Evolutionary conservation across 1,140 invertebrate genomes (phyloP).

Genomic region (Kradibia gibbosae): DNA sequence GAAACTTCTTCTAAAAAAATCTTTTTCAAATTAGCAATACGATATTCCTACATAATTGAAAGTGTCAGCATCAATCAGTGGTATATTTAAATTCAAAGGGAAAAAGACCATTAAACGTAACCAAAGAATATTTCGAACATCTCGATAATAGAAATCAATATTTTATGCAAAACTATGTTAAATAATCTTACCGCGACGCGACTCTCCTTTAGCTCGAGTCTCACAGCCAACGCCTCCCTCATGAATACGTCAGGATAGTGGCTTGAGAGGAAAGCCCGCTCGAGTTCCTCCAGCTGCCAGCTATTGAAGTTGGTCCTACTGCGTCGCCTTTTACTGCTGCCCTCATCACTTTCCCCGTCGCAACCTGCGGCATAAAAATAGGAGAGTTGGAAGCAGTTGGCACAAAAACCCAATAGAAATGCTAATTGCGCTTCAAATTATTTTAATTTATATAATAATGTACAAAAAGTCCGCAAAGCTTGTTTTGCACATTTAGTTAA

Average conservation of each 20-base stretch:
- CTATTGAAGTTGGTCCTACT: constrained; percentile 99
- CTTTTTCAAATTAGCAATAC: background rate
- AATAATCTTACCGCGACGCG: constrained; percentile 89
- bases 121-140: too few species aligned
- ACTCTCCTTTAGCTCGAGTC: constrained; percentile 97
- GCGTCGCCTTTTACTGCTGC: constrained; percentile 83
- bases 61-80: too few species aligned
- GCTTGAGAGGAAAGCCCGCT: constrained; percentile 94
- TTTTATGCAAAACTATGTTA: background rate
- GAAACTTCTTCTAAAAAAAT: too few species aligned
- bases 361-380: constrained; percentile 70
- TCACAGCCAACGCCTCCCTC: constrained; percentile 95
- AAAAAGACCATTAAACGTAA: too few species aligned
- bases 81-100: too few species aligned
- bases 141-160: background rate
- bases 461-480: too few species aligned
- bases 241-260: constrained; percentile 99
- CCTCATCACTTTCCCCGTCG: constrained; percentile 78
- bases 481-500: too few species aligned
- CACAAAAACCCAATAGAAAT: too few species aligned
- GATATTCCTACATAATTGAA: background rate
- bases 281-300: constrained; percentile 98
- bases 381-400: too few species aligned
- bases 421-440: background rate
- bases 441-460: too few species aligned